A percentile compares a stretch with the other conserved stretches of the same genome.
Evolutionary conservation across 2,797 vertebrate species (phyloP).

Genomic region (Mormyrops boulengeri): DNA sequence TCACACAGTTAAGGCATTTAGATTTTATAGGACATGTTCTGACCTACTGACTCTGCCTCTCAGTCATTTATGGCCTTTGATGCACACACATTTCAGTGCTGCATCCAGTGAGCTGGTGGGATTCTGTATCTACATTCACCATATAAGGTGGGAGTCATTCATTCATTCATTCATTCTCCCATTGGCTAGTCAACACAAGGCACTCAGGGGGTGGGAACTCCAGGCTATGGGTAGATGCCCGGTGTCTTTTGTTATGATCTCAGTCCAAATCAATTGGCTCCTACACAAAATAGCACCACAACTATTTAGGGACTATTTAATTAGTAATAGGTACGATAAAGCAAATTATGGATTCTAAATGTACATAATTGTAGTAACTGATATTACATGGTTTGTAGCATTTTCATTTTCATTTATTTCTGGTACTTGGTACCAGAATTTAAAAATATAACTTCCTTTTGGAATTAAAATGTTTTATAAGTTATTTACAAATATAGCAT

Average conservation of each 20-base stretch:
- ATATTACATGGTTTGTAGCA: neutral
- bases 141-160: neutral
- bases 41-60: neutral
- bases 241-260: neutral
- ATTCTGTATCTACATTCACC: neutral
- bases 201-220: neutral
- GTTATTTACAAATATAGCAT: neutral
- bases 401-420: neutral
- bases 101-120: neutral
- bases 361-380: neutral
- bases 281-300: neutral
- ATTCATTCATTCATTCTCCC: neutral
- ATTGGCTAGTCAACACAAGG: neutral
- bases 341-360: neutral
- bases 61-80: neutral
- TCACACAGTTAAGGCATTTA: neutral
- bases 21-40: neutral
- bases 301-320: neutral
- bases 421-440: neutral
- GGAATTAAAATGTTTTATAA: neutral
- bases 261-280: neutral
- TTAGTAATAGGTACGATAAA: neutral
- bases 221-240: neutral
- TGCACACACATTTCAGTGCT: neutral
- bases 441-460: neutral